A percentile compares a stretch with the other conserved stretches of the same genome.
These are phyloP conservation scores for Physocephala rufipes DNA, from an alignment of 2,888 invertebrate genomes.

Conservation along the genomic window DNA sequence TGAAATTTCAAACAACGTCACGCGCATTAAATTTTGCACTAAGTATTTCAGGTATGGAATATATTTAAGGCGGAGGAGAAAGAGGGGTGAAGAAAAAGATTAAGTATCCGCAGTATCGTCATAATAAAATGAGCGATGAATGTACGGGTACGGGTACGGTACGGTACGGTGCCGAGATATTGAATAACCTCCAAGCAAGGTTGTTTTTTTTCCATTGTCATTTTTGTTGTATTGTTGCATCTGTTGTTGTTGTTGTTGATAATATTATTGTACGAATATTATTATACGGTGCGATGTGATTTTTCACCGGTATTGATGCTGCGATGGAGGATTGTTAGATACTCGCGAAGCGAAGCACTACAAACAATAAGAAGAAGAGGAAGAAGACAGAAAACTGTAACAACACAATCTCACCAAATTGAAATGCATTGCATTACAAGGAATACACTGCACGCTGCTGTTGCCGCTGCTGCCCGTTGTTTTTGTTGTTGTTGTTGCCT, in stretches of 20 bases:
- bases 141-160: neutral
- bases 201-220: neutral
- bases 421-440: too few relatives aligned
- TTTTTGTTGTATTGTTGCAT: neutral
- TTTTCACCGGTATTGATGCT: neutral
- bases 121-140: neutral
- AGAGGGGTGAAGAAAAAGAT: neutral
- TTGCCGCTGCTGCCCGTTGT: too few relatives aligned
- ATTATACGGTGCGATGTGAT: neutral
- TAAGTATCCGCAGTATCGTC: too few relatives aligned
- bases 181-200: constrained; percentile 20
- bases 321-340: neutral
- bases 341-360: too few relatives aligned
- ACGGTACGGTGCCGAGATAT: neutral
- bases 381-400: neutral
- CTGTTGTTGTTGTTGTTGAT: neutral
- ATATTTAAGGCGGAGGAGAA: neutral
- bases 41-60: too few relatives aligned
- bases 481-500: too few relatives aligned
- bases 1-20: too few relatives aligned
- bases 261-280: neutral
- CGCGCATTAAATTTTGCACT: too few relatives aligned
- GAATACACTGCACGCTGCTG: too few relatives aligned
- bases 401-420: too few relatives aligned
- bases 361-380: neutral